A percentile compares a stretch with the other conserved stretches of the same genome.
These are phyloP conservation scores for Geotrypetes seraphini DNA, from an alignment of 2,797 vertebrate genomes.

Conservation along the genomic window DNA sequence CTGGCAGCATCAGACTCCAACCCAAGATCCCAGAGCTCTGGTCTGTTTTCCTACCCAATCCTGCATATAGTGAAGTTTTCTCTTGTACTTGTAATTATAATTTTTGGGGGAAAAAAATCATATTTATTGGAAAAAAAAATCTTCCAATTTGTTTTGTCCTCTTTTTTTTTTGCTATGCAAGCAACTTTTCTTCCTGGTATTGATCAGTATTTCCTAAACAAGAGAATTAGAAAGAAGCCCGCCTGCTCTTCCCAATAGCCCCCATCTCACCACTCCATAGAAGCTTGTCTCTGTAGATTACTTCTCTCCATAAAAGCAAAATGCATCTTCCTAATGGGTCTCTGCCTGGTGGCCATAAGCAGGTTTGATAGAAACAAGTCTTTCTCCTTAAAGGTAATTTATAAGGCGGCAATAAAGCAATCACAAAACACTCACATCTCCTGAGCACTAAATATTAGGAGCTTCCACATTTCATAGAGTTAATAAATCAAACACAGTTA, in stretches of 20 bases:
- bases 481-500: slow-evolving; percentile 43
- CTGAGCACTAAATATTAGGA: slow-evolving; percentile 46
- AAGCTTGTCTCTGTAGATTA: slow-evolving; percentile 10
- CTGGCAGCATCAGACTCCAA: too few species aligned
- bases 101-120: too few species aligned
- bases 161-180: too few species aligned
- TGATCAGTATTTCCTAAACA: too few species aligned
- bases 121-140: too few species aligned
- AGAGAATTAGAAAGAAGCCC: neutral
- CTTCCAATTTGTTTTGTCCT: too few species aligned
- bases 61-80: too few species aligned
- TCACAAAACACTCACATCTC: slow-evolving; percentile 34
- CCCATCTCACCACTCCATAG: slow-evolving; percentile 5
- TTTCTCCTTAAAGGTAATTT: slow-evolving; percentile 54
- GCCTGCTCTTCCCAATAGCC: neutral
- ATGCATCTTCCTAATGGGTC: slow-evolving; percentile 30
- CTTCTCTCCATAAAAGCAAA: slow-evolving; percentile 36
- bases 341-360: slow-evolving; percentile 22
- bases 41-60: too few species aligned
- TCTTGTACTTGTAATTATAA: too few species aligned
- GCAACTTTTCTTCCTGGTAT: too few species aligned
- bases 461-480: slow-evolving; percentile 40
- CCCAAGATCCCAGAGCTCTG: too few species aligned
- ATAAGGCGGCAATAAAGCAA: slow-evolving; percentile 36
- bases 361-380: slow-evolving; percentile 37